phyloP scores from a whole-genome alignment of 2,888 invertebrate species.

The Pseudococcus jackbeardsleyi region DNA sequence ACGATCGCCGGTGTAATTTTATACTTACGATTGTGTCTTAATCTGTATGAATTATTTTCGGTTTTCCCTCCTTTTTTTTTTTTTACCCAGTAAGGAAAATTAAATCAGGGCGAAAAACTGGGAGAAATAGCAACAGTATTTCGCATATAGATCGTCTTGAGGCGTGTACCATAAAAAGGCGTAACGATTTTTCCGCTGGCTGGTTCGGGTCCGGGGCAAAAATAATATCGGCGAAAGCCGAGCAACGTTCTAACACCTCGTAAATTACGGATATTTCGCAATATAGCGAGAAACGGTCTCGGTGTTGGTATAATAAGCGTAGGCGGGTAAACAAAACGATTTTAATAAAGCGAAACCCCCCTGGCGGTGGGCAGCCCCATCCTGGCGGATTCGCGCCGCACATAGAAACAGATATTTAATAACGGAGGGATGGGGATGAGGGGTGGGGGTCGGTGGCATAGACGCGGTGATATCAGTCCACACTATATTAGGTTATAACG shows the following conservation, averaged over 20 bases:
- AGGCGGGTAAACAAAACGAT: slow-evolving; percentile 58
- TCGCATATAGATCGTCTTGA: not conserved
- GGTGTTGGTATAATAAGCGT: slow-evolving; percentile 26
- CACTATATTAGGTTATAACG: slow-evolving; percentile 43
- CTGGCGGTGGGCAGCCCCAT: not conserved
- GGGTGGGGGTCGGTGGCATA: not conserved
- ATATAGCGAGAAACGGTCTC: slow-evolving; percentile 10
- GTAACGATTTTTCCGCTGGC: not conserved
- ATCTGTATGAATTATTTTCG: not conserved
- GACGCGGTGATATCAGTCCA: slow-evolving; percentile 18
- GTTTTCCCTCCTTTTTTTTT: too few relatives aligned
- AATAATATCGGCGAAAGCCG: slow-evolving; percentile 36
- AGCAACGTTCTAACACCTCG: slow-evolving; percentile 51
- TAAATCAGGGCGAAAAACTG: not conserved
- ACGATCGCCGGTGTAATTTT: not conserved
- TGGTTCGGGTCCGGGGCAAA: not conserved
- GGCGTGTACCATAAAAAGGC: slow-evolving; percentile 20
- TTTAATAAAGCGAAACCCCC: slow-evolving; percentile 60
- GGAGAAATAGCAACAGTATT: not conserved
- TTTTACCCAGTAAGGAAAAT: not conserved
- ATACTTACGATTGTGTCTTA: not conserved
- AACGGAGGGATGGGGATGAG: not conserved
- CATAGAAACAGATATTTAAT: slow-evolving; percentile 15
- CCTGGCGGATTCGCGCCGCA: not conserved
- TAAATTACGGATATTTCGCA: slow-evolving; percentile 54